Evolutionary conservation across 2,113 vertebrate species (phyloP), one percentile per base, ranked within the genome.

Genomic region (Nesogale talazaci): DNA sequence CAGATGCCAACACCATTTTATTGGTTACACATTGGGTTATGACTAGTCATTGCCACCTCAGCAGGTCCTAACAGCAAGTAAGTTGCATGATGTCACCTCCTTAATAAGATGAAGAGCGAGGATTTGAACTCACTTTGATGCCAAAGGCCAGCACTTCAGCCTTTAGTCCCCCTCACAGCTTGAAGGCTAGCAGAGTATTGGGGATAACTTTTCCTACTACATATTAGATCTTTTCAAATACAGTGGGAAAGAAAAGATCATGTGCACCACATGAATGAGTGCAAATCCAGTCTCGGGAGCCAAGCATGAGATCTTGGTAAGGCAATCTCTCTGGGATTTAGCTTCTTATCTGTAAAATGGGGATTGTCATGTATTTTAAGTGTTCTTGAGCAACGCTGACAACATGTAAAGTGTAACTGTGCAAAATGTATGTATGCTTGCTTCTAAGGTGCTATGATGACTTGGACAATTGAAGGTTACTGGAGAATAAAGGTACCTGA

Each of bases 61-160:
- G 15, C 14, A 6, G n/a, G 29, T n/a, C 12, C 29, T 69, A 17
- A 69, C 67, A 31, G n/a, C 29, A 69, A 69, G 81, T 88, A 72
- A 74, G 38, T 89, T 74, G 22, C 69, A 8, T 61, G 79, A 69
- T 2, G 1, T 34, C 67, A 7, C 5, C 4, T 1, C 29, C 20
- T 27, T 22, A 22, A 27, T n/a, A 86, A 88, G 22, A 88, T 23
- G 38, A 88, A 82, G 63, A 86, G 6, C 52, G 81, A 2, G 52
- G 31, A 94, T 82, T 89, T 94, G 77, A 94, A 86, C 9, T 25
- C 15, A 5, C 20, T 70, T 40, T 46, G 76, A 36, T 84, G 27
- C n/a, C 40, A 27, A 88, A 93, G 76, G 46, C 40, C 92, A 88
- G 23, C 52, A 90, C 63, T 56, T 70, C 80, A 75, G 22, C 42